These are phyloP conservation scores for Poecile atricapillus DNA, from an alignment of 2,113 vertebrate species.

Conservation along the genomic window DNA sequence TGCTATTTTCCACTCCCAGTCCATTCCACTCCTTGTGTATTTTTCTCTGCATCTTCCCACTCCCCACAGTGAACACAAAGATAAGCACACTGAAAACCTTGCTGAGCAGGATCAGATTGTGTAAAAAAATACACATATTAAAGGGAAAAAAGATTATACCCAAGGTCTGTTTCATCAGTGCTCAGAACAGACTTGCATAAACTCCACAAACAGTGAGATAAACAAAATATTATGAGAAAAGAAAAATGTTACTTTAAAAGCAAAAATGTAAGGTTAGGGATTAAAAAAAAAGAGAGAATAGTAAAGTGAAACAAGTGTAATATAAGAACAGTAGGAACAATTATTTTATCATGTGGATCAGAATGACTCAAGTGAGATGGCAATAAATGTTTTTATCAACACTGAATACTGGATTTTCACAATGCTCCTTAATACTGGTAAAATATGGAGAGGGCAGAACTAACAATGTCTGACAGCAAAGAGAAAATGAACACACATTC, in stretches of 20 bases:
- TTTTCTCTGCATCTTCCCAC: neutral
- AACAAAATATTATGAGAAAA: neutral
- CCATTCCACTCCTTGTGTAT: neutral
- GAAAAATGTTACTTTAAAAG: neutral
- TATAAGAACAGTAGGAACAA: neutral
- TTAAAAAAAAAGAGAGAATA: neutral
- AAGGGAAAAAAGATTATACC: neutral
- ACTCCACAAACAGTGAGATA: neutral
- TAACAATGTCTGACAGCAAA: neutral
- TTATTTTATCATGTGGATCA: neutral
- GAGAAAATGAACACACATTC: neutral
- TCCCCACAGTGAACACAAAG: neutral
- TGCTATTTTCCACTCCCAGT: neutral
- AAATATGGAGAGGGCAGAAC: neutral
- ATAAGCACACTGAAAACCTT: neutral
- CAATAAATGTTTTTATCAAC: neutral
- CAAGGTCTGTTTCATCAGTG: neutral
- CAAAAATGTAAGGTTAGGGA: neutral
- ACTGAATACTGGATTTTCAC: neutral
- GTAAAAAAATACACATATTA: neutral
- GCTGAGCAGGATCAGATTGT: neutral
- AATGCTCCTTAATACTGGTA: neutral
- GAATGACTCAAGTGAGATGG: neutral
- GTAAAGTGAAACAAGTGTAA: neutral
- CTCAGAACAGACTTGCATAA: neutral